A percentile compares a stretch with the other conserved stretches of the same genome.
These are phyloP conservation scores for Numenius arquata DNA, from an alignment of 2,113 vertebrate genomes.

Conservation along the genomic window DNA sequence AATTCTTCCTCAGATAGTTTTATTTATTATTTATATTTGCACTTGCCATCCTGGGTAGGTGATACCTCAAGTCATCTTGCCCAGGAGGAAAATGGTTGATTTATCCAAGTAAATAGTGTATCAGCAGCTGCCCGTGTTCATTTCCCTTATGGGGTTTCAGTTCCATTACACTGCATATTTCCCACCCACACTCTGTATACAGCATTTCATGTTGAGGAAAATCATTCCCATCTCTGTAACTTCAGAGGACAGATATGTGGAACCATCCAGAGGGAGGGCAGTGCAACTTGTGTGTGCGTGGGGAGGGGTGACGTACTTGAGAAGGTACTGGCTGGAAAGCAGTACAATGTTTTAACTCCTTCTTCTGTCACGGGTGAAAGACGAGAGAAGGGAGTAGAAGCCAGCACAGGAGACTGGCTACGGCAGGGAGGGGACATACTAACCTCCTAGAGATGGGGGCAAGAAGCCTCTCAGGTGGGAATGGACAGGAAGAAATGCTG, in stretches of 20 bases:
- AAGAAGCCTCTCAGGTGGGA: background rate
- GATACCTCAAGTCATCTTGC: conserved; percentile 64
- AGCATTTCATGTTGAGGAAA: conserved; percentile 41
- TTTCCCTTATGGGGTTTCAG: conserved; percentile 63
- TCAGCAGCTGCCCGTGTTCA: conserved; percentile 48
- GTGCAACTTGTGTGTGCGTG: background rate
- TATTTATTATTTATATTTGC: conserved; percentile 73
- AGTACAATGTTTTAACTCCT: background rate
- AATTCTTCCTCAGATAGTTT: conserved; percentile 58
- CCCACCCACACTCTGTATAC: conserved; percentile 47
- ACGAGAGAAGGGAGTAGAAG: background rate
- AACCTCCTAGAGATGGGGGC: background rate
- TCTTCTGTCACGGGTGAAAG: background rate
- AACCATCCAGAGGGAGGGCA: conserved; percentile 44
- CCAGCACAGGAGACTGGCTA: background rate
- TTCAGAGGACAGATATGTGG: conserved; percentile 32
- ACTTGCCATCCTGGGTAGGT: conserved; percentile 64
- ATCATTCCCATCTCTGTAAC: conserved; percentile 44
- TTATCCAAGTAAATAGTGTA: conserved; percentile 70
- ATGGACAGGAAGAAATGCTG: background rate
- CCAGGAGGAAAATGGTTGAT: conserved; percentile 56
- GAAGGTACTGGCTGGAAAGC: background rate
- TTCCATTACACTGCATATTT: conserved; percentile 48
- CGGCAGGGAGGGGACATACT: background rate
- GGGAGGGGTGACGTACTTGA: background rate